Conservation (phyloP, 2,888 invertebrate genomes). For the Rhodophaea formosa region DNA sequence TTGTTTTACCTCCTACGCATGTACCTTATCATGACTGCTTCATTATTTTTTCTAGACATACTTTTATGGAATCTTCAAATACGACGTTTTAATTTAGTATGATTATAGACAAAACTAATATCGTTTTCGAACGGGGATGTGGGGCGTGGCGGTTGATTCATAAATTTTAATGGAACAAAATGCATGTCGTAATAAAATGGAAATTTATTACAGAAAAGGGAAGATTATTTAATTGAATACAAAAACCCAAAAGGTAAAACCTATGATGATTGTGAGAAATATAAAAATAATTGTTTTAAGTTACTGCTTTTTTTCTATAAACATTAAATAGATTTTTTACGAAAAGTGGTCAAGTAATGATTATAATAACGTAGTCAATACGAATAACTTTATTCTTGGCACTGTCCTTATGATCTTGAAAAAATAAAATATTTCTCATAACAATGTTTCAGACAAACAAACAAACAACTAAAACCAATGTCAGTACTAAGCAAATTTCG, state of each 20-base stretch:
- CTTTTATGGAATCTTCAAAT: neutral
- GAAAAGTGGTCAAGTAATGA: too few relatives aligned
- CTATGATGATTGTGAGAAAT: too few relatives aligned
- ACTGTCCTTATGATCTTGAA: too few relatives aligned
- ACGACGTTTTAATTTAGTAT: neutral
- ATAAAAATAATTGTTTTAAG: too few relatives aligned
- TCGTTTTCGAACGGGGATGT: neutral
- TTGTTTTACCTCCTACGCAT: constrained; percentile 16
- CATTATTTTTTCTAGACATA: neutral
- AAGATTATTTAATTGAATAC: neutral
- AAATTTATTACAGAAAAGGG: constrained; percentile 9
- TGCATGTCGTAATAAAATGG: constrained; percentile 13
- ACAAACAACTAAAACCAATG: too few relatives aligned
- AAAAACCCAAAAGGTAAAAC: neutral
- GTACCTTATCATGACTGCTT: neutral
- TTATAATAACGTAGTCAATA: too few relatives aligned
- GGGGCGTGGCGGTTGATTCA: constrained; percentile 4
- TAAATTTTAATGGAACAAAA: constrained; percentile 16
- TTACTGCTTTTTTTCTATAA: too few relatives aligned
- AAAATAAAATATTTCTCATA: too few relatives aligned
- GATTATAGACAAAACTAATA: constrained; percentile 1
- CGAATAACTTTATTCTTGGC: too few relatives aligned
- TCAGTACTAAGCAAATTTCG: too few relatives aligned
- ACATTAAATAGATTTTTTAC: too few relatives aligned
- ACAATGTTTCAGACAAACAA: too few relatives aligned